Evolutionary conservation across 2,888 invertebrate species (phyloP).

Genomic region (Agrotis segetum): DNA sequence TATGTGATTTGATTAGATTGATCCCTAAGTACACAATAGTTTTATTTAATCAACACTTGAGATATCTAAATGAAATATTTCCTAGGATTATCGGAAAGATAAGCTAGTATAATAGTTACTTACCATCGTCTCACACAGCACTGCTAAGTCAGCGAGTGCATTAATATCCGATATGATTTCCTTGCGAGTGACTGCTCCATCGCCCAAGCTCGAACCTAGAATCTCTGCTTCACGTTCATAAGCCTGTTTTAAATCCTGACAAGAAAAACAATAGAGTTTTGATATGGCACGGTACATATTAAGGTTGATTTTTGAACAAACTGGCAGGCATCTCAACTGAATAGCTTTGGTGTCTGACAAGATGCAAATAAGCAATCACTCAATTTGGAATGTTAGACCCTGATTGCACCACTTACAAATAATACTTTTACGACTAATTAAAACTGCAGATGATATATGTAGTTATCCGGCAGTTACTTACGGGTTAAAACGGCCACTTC

Average conservation of each 20-base stretch:
- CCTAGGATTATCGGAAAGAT: no score
- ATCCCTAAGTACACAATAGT: no score
- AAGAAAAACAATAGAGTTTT: constrained; percentile 13
- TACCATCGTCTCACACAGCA: constrained; percentile 97
- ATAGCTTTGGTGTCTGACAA: not conserved
- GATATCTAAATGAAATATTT: no score
- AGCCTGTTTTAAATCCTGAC: constrained; percentile 83
- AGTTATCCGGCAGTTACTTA: no score
- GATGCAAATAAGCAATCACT: not conserved
- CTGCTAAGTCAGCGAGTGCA: constrained; percentile 95
- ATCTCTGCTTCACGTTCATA: constrained; percentile 96
- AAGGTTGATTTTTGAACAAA: not conserved
- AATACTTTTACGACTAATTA: not conserved
- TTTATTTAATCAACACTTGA: no score
- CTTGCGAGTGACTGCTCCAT: constrained; percentile 95
- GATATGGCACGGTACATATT: not conserved
- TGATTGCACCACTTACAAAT: not conserved
- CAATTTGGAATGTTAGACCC: not conserved
- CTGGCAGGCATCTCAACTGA: not conserved
- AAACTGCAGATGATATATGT: no score
- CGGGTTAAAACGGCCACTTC: no score
- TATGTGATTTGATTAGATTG: no score
- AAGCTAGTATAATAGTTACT: constrained; percentile 58
- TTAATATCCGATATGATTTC: constrained; percentile 97
- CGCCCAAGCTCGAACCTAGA: constrained; percentile 97